Conservation (phyloP, 2,113 vertebrate genomes). For the Nibea coibor region DNA sequence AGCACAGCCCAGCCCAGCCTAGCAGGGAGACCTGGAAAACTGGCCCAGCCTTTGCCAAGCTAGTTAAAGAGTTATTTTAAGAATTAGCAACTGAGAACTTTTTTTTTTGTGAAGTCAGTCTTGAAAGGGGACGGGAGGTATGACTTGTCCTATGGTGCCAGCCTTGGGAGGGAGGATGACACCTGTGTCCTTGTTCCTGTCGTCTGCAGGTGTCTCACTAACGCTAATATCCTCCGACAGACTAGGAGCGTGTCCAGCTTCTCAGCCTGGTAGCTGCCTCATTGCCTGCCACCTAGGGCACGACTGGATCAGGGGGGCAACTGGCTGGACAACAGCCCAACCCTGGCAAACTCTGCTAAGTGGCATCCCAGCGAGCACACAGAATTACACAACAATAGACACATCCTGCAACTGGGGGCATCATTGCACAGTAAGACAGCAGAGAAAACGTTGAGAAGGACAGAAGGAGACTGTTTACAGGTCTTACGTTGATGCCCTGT, state of each 20-base stretch:
- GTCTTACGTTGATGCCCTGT: constrained; percentile 99
- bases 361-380: constrained; percentile 77
- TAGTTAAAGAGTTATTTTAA: constrained; percentile 73
- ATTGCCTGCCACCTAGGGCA: constrained; percentile 84
- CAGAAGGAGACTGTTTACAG: constrained; percentile 72
- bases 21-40: constrained; percentile 77
- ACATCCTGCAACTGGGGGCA: constrained; percentile 49
- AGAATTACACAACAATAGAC: constrained; percentile 35
- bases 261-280: constrained; percentile 73
- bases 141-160: constrained; percentile 44
- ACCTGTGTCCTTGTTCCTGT: constrained; percentile 89
- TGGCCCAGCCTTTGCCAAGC: constrained; percentile 44
- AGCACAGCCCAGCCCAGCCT: constrained; percentile 68
- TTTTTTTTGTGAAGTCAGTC: constrained; percentile 13
- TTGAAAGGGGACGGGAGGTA: constrained; percentile 4
- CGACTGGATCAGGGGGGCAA: constrained; percentile 78
- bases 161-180: constrained; percentile 79
- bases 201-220: constrained; percentile 87
- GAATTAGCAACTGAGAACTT: constrained; percentile 51
- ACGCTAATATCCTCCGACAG: constrained; percentile 90
- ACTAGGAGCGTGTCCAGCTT: constrained; percentile 77
- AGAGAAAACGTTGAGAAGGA: constrained; percentile 34
- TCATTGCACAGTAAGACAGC: constrained; percentile 25
- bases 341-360: constrained; percentile 85
- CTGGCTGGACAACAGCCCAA: constrained; percentile 86